Conservation (phyloP, 2,888 invertebrate genomes). For the Eucera pruinosa region DNA sequence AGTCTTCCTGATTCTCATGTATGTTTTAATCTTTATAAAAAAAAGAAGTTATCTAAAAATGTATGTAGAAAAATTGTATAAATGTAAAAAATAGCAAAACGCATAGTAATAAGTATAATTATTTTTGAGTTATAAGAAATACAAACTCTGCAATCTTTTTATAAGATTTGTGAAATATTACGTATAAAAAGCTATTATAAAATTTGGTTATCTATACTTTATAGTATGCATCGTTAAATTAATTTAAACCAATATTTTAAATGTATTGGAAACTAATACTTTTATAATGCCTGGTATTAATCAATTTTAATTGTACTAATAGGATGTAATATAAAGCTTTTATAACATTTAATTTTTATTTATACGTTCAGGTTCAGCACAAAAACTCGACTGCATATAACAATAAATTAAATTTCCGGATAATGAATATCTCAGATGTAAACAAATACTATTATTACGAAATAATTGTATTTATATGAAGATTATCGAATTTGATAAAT, state of each 20-base stretch:
- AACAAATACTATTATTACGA: not conserved
- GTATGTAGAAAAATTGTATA: slow-evolving; percentile 66
- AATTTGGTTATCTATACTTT: slow-evolving; percentile 12
- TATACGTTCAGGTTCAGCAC: not conserved
- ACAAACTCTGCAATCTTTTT: not conserved
- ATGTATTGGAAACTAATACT: slow-evolving; percentile 27
- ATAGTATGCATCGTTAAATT: slow-evolving; percentile 1
- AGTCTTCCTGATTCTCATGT: slow-evolving; percentile 45
- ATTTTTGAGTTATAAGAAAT: slow-evolving; percentile 30
- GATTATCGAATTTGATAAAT: not conserved
- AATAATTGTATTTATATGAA: slow-evolving; percentile 16
- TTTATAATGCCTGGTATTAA: slow-evolving; percentile 32
- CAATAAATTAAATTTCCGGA: not conserved
- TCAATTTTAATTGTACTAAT: slow-evolving; percentile 20
- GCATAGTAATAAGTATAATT: slow-evolving; percentile 59
- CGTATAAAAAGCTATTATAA: not conserved
- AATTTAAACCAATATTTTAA: slow-evolving; percentile 22
- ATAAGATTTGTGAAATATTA: slow-evolving; percentile 10
- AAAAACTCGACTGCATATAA: slow-evolving; percentile 10
- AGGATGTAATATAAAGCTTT: slow-evolving; percentile 18
- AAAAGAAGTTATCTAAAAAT: slow-evolving; percentile 45
- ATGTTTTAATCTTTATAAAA: slow-evolving; percentile 39
- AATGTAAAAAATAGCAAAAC: slow-evolving; percentile 62
- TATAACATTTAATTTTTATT: slow-evolving; percentile 22
- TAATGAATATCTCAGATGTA: slow-evolving; percentile 10